These are phyloP conservation scores for Columba janthina DNA, from an alignment of 2,113 vertebrate species.

Conservation along the genomic window DNA sequence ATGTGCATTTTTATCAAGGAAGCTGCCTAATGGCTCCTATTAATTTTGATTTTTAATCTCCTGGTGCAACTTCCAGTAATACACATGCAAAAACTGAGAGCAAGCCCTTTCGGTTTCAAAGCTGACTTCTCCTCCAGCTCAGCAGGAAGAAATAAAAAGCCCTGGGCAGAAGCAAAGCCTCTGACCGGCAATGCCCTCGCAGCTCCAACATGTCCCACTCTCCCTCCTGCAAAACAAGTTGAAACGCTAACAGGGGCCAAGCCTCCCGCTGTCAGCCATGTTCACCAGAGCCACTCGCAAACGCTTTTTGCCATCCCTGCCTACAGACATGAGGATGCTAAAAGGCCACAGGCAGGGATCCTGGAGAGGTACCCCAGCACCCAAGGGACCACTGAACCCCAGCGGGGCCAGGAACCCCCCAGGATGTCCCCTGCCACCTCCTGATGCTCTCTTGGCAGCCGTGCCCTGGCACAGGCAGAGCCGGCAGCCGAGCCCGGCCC, in stretches of 20 bases:
- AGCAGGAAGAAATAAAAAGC: not conserved
- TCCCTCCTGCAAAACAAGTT: not conserved
- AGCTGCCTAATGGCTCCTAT: not conserved
- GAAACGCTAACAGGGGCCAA: not conserved
- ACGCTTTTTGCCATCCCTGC: not conserved
- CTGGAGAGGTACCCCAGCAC: not conserved
- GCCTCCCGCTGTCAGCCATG: not conserved
- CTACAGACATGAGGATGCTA: not conserved
- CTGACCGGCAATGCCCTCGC: slow-evolving; percentile 21
- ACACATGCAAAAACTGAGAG: not conserved
- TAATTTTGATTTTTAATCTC: slow-evolving; percentile 32
- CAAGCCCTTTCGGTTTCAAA: not conserved
- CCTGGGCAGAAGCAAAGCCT: not conserved
- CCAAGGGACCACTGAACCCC: not conserved
- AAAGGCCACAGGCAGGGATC: not conserved
- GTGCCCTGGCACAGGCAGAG: not conserved
- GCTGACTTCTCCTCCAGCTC: slow-evolving; percentile 18
- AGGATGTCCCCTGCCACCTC: rapidly evolving
- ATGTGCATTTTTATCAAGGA: slow-evolving; percentile 7
- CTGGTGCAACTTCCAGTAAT: not conserved
- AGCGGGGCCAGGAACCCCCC: not conserved
- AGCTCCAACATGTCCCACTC: not conserved
- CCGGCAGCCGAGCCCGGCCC: rapidly evolving
- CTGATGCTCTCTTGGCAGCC: not conserved
- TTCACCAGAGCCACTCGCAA: not conserved